Percentiles rank a stretch among this genome's conserved stretches.
Conservation (phyloP, 2,888 invertebrate genomes). For the Tipula vernalis region DNA sequence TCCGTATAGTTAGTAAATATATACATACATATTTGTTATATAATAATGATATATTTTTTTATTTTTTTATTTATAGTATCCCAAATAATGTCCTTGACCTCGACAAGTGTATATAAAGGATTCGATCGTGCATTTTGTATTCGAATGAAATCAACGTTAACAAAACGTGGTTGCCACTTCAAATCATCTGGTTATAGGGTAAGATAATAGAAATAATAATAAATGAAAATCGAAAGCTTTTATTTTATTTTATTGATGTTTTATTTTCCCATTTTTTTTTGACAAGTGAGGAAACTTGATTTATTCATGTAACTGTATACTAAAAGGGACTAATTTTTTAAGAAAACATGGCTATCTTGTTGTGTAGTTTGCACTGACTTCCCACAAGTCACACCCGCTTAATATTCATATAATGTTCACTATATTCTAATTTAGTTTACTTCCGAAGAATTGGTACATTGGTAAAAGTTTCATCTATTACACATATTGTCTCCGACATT, state of each 20-base stretch:
- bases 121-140: slow-evolving; percentile 88
- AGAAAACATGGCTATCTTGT: no score
- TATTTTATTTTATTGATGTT: background rate
- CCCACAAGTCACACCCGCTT: no score
- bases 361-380: no score
- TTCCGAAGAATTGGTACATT: no score
- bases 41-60: background rate
- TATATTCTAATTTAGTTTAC: no score
- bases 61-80: slow-evolving; percentile 47
- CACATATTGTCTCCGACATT: no score
- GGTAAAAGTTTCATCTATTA: no score
- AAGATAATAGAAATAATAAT: slow-evolving; percentile 33
- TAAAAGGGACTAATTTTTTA: no score
- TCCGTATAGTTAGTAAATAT: background rate
- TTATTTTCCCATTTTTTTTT: background rate
- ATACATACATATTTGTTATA: background rate
- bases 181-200: slow-evolving; percentile 94
- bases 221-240: background rate
- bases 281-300: background rate
- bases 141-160: slow-evolving; percentile 94
- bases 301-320: no score
- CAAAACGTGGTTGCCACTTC: slow-evolving; percentile 93
- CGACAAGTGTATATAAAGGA: slow-evolving; percentile 63
- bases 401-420: no score
- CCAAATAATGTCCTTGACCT: slow-evolving; percentile 66